Conservation (phyloP, 2,797 vertebrate species). For the Gorsachius magnificus region DNA sequence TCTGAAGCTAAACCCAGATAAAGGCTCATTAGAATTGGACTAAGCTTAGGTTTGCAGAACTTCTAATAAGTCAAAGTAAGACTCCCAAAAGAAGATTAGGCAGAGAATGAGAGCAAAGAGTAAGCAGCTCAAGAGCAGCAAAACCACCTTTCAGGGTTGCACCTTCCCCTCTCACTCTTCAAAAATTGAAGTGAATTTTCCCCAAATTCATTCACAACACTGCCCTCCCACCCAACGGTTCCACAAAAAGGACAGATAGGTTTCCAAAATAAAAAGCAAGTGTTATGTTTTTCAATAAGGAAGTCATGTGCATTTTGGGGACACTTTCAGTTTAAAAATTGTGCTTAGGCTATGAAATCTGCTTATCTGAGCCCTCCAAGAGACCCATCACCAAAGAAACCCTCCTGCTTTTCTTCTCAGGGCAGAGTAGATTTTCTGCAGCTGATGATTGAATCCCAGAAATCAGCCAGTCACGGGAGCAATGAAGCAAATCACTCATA, state of each 20-base stretch:
- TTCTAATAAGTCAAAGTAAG: not conserved
- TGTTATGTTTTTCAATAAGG: not conserved
- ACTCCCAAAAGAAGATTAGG: not conserved
- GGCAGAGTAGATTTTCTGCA: constrained; percentile 69
- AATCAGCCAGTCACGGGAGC: rapidly evolving
- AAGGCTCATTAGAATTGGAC: not conserved
- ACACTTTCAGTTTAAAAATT: not conserved
- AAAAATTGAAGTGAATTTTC: not conserved
- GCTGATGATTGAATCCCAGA: constrained; percentile 61
- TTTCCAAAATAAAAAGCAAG: not conserved
- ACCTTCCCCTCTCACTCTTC: not conserved
- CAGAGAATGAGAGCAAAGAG: not conserved
- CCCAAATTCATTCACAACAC: not conserved
- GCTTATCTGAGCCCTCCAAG: not conserved
- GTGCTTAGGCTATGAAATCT: not conserved
- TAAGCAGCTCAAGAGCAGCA: not conserved
- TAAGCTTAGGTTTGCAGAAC: not conserved
- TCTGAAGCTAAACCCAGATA: not conserved
- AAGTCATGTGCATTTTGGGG: not conserved
- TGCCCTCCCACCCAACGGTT: not conserved
- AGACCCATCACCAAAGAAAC: not conserved
- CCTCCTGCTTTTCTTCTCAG: constrained; percentile 25
- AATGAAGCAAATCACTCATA: rapidly evolving
- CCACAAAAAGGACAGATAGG: not conserved
- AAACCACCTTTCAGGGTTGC: not conserved